Base-by-base conservation (phyloP, 1,140 invertebrate genomes). In the Microvelia longipes region DNA sequence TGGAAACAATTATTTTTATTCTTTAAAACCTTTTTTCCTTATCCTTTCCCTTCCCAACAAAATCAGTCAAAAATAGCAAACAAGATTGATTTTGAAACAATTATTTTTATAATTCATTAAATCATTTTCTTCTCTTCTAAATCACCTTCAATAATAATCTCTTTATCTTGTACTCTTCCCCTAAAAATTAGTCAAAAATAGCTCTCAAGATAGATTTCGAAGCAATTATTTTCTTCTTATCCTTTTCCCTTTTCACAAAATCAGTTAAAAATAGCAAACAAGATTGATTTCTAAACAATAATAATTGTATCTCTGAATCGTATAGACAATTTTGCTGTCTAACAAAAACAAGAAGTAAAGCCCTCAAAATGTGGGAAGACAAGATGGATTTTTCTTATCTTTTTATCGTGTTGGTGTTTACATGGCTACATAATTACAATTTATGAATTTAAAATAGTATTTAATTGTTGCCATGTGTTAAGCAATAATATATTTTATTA, bases 241-340 rank as follows among this genome's bases (percentile, higher is more conserved):
- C 11, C 35, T 29, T 69, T 27, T 50, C 68, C 68, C 60, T 50
- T 27, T 13, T 24, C 63, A 11, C 30, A 30, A 69, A 69, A 69
- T 69, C 0, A 60, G 24, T 69, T 29, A 69, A 30, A 69, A 64
- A 64, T 69, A 30, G 26, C 68, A 69, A 69, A 50, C 62, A 64
- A 64, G 62, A 64, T 64, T 64, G 62, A 64, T 64, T 64, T 64
- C 19, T 2, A 66, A 1, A 66, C 1, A 26, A 26, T 27, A 26
- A 26, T 66, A 15, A 14, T 27, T 2, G 28, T 27, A n/a, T n/a
- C n/a, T n/a, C n/a, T n/a, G n/a, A n/a, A n/a, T n/a, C n/a, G n/a
- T n/a, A n/a, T n/a, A n/a, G n/a, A n/a, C n/a, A n/a, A n/a, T n/a
- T n/a, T n/a, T n/a, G n/a, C n/a, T n/a, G n/a, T n/a, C n/a, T n/a